phyloP scores from a whole-genome alignment of 1,140 invertebrate species.

The Watersipora subatra region DNA sequence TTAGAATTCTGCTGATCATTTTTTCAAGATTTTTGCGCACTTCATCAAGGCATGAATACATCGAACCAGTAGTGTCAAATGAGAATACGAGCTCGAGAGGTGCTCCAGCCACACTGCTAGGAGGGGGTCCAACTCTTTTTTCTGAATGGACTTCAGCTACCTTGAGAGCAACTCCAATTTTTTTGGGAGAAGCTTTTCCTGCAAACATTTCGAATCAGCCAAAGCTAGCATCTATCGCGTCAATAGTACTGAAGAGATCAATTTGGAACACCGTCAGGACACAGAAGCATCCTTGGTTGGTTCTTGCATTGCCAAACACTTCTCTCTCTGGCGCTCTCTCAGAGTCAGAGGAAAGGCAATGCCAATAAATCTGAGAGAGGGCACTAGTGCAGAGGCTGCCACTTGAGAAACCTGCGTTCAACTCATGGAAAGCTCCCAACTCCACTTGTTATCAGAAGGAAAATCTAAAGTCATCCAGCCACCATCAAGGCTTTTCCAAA shows the following conservation, averaged over 20 bases:
- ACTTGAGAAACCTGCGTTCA: too few relatives aligned
- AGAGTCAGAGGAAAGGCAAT: too few relatives aligned
- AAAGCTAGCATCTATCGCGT: conserved; percentile 3
- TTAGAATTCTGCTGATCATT: conserved; percentile 25
- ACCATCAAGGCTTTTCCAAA: too few relatives aligned
- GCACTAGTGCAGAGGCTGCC: too few relatives aligned
- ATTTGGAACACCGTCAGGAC: too few relatives aligned
- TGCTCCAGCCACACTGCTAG: conserved; percentile 18
- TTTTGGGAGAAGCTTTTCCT: neutral
- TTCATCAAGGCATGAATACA: conserved; percentile 21
- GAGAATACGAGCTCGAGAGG: conserved; percentile 32
- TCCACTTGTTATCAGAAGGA: too few relatives aligned
- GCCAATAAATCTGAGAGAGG: too few relatives aligned
- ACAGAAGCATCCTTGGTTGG: too few relatives aligned
- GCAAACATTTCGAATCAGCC: neutral
- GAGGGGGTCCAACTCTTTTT: neutral
- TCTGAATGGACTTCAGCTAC: neutral
- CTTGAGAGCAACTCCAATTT: neutral
- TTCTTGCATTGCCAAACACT: too few relatives aligned
- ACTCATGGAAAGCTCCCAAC: too few relatives aligned
- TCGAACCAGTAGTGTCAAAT: conserved; percentile 35
- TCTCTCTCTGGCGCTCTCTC: too few relatives aligned
- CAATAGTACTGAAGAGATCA: neutral
- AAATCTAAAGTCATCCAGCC: too few relatives aligned
- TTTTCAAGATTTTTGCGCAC: conserved; percentile 24